Conservation (phyloP, 2,797 vertebrate species). For the Chrysocyon brachyurus region DNA sequence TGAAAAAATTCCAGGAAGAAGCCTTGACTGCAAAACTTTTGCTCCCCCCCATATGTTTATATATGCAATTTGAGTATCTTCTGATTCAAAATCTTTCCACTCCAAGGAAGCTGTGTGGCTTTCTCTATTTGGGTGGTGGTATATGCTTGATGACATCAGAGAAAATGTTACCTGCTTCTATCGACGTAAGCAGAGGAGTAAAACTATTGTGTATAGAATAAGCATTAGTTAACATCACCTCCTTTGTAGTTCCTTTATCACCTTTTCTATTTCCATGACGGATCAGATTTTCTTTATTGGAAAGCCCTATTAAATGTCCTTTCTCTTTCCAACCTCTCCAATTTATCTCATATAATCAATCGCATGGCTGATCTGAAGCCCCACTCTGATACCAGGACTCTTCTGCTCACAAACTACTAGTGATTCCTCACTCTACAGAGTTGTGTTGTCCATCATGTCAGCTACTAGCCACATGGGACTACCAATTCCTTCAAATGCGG, state of each 20-base stretch:
- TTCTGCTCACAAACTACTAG: background rate
- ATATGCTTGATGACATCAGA: background rate
- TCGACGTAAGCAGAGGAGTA: background rate
- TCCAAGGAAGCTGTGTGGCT: background rate
- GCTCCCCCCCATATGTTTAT: background rate
- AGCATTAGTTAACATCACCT: background rate
- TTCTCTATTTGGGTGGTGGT: background rate
- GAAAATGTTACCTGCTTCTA: background rate
- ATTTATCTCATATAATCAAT: background rate
- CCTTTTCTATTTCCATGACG: background rate
- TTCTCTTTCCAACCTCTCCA: background rate
- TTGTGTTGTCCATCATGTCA: background rate
- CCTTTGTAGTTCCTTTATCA: background rate
- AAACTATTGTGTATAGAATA: background rate
- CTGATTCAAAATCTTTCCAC: background rate
- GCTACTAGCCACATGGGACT: background rate
- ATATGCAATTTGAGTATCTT: background rate
- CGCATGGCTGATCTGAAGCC: background rate
- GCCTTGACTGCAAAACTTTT: background rate
- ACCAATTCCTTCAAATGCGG: background rate
- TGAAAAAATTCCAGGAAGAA: background rate
- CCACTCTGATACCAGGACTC: fast-evolving
- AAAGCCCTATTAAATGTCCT: background rate
- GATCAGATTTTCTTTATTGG: background rate
- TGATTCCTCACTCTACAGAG: background rate